Conservation (phyloP, 2,888 invertebrate genomes). For the Deilephila porcellus region DNA sequence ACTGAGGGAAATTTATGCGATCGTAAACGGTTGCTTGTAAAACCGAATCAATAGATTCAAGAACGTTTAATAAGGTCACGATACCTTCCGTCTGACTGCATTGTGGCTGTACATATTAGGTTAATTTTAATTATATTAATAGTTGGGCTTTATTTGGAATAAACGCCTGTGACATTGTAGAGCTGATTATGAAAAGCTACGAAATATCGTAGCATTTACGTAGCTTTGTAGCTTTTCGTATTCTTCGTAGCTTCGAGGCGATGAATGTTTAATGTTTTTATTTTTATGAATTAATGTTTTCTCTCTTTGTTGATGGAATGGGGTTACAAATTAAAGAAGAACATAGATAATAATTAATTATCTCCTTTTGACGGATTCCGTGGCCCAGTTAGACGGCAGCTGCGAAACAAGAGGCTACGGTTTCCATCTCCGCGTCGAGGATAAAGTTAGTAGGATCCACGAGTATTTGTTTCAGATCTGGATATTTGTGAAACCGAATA, state of each 20-base stretch:
- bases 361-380: no score
- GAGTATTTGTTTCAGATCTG: no score
- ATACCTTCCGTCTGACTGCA: conserved; percentile 19
- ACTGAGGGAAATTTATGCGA: conserved; percentile 17
- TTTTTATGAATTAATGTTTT: background rate
- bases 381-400: no score
- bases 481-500: no score
- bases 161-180: background rate
- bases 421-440: no score
- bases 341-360: no score
- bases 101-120: conserved; percentile 4
- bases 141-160: background rate
- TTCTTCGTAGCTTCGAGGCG: background rate
- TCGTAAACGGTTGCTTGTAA: conserved; percentile 22
- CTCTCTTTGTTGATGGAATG: no score
- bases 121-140: background rate
- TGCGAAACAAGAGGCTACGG: no score
- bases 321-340: no score
- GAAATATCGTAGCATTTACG: background rate
- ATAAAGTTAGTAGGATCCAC: no score
- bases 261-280: no score
- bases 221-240: background rate
- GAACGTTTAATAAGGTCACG: conserved; percentile 21
- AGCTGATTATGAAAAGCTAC: background rate
- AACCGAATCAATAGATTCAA: conserved; percentile 12